Conservation (phyloP, 2,113 vertebrate species). For the Tragelaphus buxtoni region DNA sequence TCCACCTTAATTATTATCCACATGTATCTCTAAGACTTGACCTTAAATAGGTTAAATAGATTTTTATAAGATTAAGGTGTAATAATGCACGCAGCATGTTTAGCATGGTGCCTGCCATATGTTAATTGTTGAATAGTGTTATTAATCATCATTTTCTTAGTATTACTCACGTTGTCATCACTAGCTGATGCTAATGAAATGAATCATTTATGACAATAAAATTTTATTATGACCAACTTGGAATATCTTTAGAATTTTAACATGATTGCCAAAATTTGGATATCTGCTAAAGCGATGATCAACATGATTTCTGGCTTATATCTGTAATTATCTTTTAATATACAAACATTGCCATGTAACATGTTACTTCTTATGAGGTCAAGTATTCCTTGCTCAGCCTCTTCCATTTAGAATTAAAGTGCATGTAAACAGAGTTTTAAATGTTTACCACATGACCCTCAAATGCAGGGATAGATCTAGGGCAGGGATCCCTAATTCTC, state of each 20-base stretch:
- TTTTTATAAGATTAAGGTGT: background rate
- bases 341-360: background rate
- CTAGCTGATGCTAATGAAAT: background rate
- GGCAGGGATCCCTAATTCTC: background rate
- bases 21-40: background rate
- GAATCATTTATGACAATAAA: background rate
- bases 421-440: background rate
- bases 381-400: background rate
- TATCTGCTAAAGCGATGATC: background rate
- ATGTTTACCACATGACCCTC: background rate
- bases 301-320: background rate
- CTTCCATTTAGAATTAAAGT: background rate
- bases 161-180: background rate
- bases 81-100: background rate
- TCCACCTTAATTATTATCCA: background rate
- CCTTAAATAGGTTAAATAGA: background rate
- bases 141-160: background rate
- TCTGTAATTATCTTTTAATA: background rate
- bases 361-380: background rate
- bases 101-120: background rate
- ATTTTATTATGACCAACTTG: background rate
- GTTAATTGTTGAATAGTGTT: background rate
- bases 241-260: background rate
- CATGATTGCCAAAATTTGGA: background rate
- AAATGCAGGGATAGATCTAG: background rate